Base-by-base conservation (phyloP, 2,797 vertebrate species). In the Pterois miles region DNA sequence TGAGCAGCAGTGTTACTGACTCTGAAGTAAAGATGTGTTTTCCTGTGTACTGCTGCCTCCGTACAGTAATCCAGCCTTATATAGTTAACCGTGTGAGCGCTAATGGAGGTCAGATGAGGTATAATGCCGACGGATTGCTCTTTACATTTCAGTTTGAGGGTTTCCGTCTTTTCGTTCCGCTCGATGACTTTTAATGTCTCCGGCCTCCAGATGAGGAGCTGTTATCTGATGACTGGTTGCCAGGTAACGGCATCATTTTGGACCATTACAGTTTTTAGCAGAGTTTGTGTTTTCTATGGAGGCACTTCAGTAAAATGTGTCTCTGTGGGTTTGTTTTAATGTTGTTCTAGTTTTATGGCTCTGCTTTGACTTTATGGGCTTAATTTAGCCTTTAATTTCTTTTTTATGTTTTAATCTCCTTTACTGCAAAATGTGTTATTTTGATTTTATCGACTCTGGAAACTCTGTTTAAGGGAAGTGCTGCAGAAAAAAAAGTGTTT, bases 311-410 rank as follows among this genome's bases (percentile, higher is more conserved):
- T 65, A 3, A 71, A 74, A 57, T 57, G 71, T 36, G 73, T 63
- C 59, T 79, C 60, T 36, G 65, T 27, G 60, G 69, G 29, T 82
- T 74, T 57, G 38, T 71, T 62, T 79, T 57, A 74, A 76, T 63
- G 69, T 50, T 40, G 52, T 38, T 79, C 64, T 23, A 22, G 57
- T 67, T 82, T 83, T 67, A 72, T 34, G 34, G 8, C 14, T 18
- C 25, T 29, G 27, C 54, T 56, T 56, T 56, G 16, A 56, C 54
- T 56, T 56, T 56, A 56, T 56, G 53, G 29, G 25, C 13, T 29
- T 56, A 27, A 56, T 56, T 56, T 9, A 29, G 25, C 25, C 53
- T 56, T 29, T 27, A 56, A 56, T 56, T 10, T 56, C 54, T 27
- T 18, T n/a, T 56, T 29, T 29, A 56, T 56, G 25, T 57, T 57